Base-by-base conservation (phyloP, 2,888 invertebrate genomes). In the Tenthredo distinguenda region DNA sequence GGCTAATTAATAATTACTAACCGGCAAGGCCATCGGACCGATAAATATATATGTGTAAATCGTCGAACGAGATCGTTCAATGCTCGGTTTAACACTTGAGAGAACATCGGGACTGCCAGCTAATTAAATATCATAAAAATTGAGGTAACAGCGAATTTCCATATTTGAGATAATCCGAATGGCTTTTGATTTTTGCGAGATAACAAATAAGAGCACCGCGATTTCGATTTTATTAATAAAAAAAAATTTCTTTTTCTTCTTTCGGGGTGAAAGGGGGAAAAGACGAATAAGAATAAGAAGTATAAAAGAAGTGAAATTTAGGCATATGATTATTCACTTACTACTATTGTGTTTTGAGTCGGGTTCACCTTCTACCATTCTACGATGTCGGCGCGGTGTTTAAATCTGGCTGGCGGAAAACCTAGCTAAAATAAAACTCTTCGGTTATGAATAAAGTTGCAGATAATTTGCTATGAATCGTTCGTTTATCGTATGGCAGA, bases 301-400 rank as follows among this genome's bases (percentile, higher is more conserved):
- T 26, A 26, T 68, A 15, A 15, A 15, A 55, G 2, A 18, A 26
- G 26, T 26, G 26, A 26, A 26, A 26, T 26, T 26, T 34, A 34
- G 4, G 34, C 2, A 34, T 34, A 34, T 34, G 37, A 50, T 77
- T 4, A 34, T 26, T 21, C 12, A 95, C 96, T 95, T 91, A 96
- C 96, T 96, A 95, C 96, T 95, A 95, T 96, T 95, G 95, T 96
- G 96, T 95, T 96, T 97, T 94, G 96, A 95, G 94, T 95, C 95
- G 94, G 96, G 96, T 95, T 97, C 97, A 97, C 96, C 96, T 97
- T 97, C 97, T 97, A 97, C 97, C 97, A 97, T 97, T 96, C 97
- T 97, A 97, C 93, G 95, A 92, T 94, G 91, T 93, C 93, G 91
- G 90, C 91, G 90, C 92, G 90, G 91, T 92, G 89, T 87, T 88